Base-by-base conservation (phyloP, 2,888 invertebrate genomes). In the Blastobasis adustella region DNA sequence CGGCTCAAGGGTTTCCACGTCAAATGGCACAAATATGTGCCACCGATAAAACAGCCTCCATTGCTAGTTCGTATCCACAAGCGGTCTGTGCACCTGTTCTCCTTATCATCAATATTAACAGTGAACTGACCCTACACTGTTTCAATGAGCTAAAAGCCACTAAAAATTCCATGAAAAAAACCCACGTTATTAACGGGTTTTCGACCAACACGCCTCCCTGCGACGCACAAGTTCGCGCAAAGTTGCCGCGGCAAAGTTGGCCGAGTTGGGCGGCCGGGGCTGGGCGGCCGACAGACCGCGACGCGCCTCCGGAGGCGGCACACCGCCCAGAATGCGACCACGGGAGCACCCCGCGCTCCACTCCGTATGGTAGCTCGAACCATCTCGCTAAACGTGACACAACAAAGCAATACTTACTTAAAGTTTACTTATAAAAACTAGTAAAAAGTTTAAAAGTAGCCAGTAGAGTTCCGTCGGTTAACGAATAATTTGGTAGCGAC, bases 241-340 rank as follows among this genome's bases (percentile, higher is more conserved):
- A 10, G 45, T 46, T 40, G 37, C 39, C 23, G 23, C 23, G 23
- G 9, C 10, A 48, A 23, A 41, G 42, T 42, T 42, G 42, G 5
- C 5, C 9, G 42, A 42, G 66, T 56, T 58, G 63, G 68, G 71
- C 71, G 72, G 71, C 67, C 70, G 70, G 23, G 42, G 70, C 54
- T 4, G 58, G 23, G 52, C 55, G 53, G 58, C 61, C 72, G 76
- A 67, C 83, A 83, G 73, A 82, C 61, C 69, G 74, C 69, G 66
- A 62, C 76, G 79, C 74, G 78, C 71, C 68, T 64, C 66, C 79
- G 73, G 62, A 56, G 65, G 66, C 58, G 61, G 64, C 73, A 71
- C 69, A 56, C 54, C 56, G 64, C 68, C 58, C 64, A 23, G 23
- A 23, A 23, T 23, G 23, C 23, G 23, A 23, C 23, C 23, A 23